A percentile compares a stretch with the other conserved stretches of the same genome.
Evolutionary conservation across 2,113 vertebrate species (phyloP).

Genomic region (Rattus norvegicus): GRCr8 NC_086019.1:43130501-43131000

Average conservation of each 20-base stretch:
- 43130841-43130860: neutral
- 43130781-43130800: neutral
- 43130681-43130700: neutral
- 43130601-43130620: neutral
- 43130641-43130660: neutral
- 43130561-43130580: too few relatives aligned
- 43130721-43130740: neutral
- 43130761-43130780: too few relatives aligned
- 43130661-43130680: neutral
- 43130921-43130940: neutral
- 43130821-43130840: neutral
- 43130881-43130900: conserved; percentile 57
- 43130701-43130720: too few relatives aligned
- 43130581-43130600: neutral
- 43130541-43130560: neutral
- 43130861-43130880: conserved; percentile 60
- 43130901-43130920: conserved; percentile 39
- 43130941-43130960: neutral
- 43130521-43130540: neutral
- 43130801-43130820: neutral
- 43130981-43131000: neutral
- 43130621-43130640: neutral
- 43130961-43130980: conserved; percentile 36
- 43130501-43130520: neutral
- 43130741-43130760: neutral